Evolutionary conservation across 2,797 vertebrate species (phyloP), one percentile per base, ranked within the genome.

Genomic region (Coracias cyanogaster): DNA sequence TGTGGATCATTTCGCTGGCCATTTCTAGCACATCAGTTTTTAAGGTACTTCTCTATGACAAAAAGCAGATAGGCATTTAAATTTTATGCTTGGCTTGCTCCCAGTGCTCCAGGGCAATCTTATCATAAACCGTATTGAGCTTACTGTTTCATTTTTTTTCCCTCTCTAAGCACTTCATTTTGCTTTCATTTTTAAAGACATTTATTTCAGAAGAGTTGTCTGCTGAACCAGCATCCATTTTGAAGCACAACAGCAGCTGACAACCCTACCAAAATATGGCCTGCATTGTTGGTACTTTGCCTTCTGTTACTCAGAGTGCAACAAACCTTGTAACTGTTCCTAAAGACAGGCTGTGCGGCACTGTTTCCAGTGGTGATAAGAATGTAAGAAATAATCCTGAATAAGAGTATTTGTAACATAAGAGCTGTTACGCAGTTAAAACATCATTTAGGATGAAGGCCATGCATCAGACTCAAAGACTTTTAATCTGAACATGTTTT

Each of bases 11-110:
- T 85, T 52, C 48, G 14, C 45, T 45, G 35, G 19, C 18, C 24
- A 49, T 54, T 93, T 92, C 60, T 12, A 71, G n/a, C 51, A 33
- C 12, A 43, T 0, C 25, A 77, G 21, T 31, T 74, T 84, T 69
- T 51, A 82, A 67, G 54, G 28, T 31, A 49, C 20, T 71, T 62
- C 41, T 69, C 15, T 12, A 82, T 72, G 39, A 82, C 70, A 89
- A 91, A 94, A 92, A 66, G 24, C 60, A 89, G 48, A 52, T 7
- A 65, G 26, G 20, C 41, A 91, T 85, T 92, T 85, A 39, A 89
- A 82, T 87, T 81, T 67, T 54, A 31, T 45, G 29, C 80, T 83
- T 79, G 61, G 64, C 81, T 94, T 66, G 15, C 31, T 89, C 81
- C 48, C 41, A 58, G 35, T 13, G 28, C 60, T 87, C 24, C 73